These are phyloP conservation scores for Cheilosia pagana DNA, from an alignment of 2,888 invertebrate genomes.

Conservation along the genomic window DNA sequence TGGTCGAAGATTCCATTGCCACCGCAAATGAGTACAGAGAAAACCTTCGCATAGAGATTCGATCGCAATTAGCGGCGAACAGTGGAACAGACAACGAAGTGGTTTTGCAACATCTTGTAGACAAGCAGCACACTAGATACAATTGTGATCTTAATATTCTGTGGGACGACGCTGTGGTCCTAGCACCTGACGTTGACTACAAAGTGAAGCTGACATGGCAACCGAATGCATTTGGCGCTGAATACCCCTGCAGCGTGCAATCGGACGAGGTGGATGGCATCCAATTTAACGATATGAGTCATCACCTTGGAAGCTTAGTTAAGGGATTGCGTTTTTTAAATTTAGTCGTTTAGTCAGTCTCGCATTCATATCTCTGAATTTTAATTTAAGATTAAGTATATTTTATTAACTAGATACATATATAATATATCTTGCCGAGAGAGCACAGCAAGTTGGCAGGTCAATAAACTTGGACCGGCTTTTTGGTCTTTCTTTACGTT, in stretches of 20 bases:
- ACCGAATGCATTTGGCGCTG: conserved; percentile 80
- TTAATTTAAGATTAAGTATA: conserved; percentile 36
- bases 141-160: conserved; percentile 82
- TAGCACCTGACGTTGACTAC: conserved; percentile 81
- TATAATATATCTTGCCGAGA: conserved; percentile 14
- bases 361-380: conserved; percentile 13
- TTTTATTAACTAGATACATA: not conserved
- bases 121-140: conserved; percentile 80
- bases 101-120: conserved; percentile 79
- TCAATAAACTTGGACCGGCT: conserved; percentile 77
- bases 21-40: conserved; percentile 79
- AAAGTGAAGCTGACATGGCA: conserved; percentile 81
- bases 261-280: conserved; percentile 80
- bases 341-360: conserved; percentile 75
- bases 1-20: conserved; percentile 48
- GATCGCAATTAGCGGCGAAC: conserved; percentile 56
- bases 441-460: conserved; percentile 65
- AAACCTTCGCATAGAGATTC: conserved; percentile 79
- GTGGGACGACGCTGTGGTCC: conserved; percentile 79
- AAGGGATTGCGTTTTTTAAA: conserved; percentile 81
- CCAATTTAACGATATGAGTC: conserved; percentile 79
- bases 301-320: conserved; percentile 80
- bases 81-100: conserved; percentile 56
- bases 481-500: conserved; percentile 19
- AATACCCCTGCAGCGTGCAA: conserved; percentile 82